Base-by-base conservation (phyloP, 2,113 vertebrate genomes). In the Machaerirhynchus nigripectus region DNA sequence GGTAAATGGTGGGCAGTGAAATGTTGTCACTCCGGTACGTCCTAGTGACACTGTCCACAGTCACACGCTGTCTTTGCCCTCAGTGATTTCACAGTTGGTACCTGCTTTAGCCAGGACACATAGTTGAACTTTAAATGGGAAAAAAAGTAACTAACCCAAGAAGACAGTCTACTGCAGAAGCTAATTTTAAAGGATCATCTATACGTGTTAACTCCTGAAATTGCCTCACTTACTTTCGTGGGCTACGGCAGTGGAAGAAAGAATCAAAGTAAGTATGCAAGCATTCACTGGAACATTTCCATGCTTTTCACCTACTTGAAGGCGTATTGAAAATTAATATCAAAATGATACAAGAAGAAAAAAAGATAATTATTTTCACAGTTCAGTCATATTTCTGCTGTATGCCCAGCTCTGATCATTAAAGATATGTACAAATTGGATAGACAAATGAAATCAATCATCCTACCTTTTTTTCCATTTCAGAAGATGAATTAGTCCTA, bases 1-100 rank as follows among this genome's bases (percentile, higher is more conserved):
- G 1, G 30, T 70, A 18, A 33, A 63, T 44, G 39, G 39, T 75
- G 73, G 30, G 44, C 60, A 63, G 16, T 67, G 40, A 19, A 87
- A n/a, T 40, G 49, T 57, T 15, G 1, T 82, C 40, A 5, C 40
- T 68, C 28, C 0, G 7, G 24, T 52, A 28, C 0, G 0, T 91
- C 44, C 24, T 59, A 1, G 39, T 28, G 13, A 21, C 31, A 3
- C 26, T 37, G 14, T 42, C 42, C 44, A 3, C 33, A 46, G 61
- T 50, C 35, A 17, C 28, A 42, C 9, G 2, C 15, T 67, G 7
- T 30, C 79, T 76, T 65, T 63, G 47, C 47, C 47, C 47, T 57
- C 24, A 1, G 13, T 53, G 67, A 13, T 69, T 64, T 82, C 74
- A 56, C 47, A 6, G 4, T 9, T 68, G 49, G 44, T 76, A 17